phyloP scores from a whole-genome alignment of 2,113 vertebrate genomes.

The Octodon degus region DNA sequence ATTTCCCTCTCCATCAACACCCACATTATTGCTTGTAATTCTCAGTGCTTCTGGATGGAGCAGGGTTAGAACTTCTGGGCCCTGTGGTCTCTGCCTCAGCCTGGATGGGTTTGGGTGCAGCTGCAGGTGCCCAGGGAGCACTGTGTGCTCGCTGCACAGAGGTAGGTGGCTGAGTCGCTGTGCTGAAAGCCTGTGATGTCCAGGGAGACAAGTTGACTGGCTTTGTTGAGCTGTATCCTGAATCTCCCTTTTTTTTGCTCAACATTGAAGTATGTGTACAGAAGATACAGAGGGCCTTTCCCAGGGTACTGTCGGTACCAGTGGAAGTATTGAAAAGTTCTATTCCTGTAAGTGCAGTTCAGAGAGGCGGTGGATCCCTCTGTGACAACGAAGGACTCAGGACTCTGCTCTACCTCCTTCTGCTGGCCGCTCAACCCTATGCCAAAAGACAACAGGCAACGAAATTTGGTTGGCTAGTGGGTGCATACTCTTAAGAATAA shows the following conservation, averaged over 20 bases:
- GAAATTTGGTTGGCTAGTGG: too few relatives aligned
- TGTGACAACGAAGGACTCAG: background rate
- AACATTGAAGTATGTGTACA: background rate
- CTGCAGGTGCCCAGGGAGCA: background rate
- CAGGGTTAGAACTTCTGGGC: background rate
- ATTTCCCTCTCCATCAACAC: background rate
- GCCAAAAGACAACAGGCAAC: background rate
- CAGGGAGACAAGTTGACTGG: background rate
- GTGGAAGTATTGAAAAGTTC: background rate
- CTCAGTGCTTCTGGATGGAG: background rate
- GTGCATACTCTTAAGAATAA: background rate
- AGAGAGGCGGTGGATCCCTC: background rate
- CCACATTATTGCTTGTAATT: background rate
- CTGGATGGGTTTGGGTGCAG: background rate
- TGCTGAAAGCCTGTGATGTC: background rate
- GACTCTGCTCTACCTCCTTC: background rate
- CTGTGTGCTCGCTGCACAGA: conserved; percentile 47
- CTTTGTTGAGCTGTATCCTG: background rate
- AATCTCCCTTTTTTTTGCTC: background rate
- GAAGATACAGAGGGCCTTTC: background rate
- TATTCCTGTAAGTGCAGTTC: background rate
- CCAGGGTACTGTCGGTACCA: background rate
- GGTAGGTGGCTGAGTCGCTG: background rate
- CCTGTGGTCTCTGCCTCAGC: background rate
- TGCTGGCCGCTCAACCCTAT: conserved; percentile 57